Conservation (phyloP, 1,140 invertebrate genomes). For the Cydia splendana region DNA sequence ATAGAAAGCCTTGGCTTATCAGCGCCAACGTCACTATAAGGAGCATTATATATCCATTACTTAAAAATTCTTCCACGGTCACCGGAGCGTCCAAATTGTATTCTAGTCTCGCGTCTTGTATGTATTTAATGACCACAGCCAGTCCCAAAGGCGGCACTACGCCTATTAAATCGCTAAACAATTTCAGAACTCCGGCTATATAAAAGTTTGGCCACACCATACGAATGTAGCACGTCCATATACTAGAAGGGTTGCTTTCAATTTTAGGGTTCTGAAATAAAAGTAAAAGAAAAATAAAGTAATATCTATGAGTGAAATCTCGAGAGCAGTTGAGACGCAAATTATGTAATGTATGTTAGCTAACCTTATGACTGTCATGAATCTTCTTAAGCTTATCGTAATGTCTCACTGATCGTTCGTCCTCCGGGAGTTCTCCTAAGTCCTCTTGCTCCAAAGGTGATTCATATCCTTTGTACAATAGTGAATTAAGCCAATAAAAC, state of each 20-base stretch:
- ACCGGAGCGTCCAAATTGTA: conserved; percentile 48
- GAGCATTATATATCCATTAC: conserved; percentile 90
- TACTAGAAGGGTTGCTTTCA: conserved; percentile 41
- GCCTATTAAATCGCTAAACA: conserved; percentile 88
- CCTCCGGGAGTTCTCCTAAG: conserved; percentile 85
- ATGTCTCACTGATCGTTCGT: conserved; percentile 80
- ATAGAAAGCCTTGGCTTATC: conserved; percentile 88
- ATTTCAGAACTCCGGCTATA: conserved; percentile 86
- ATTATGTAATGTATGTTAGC: conserved; percentile 1
- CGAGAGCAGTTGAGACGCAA: neutral
- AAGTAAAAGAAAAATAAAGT: conserved; percentile 4
- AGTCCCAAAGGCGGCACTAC: conserved; percentile 89
- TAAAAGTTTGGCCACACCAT: conserved; percentile 87
- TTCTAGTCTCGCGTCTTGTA: conserved; percentile 59
- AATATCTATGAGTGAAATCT: neutral
- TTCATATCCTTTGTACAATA: conserved; percentile 84
- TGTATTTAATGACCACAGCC: conserved; percentile 86
- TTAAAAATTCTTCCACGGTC: conserved; percentile 81
- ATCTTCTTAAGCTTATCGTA: conserved; percentile 80
- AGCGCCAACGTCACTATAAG: conserved; percentile 86
- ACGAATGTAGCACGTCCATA: conserved; percentile 85
- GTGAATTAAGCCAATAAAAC: conserved; percentile 88
- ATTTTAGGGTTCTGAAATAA: conserved; percentile 52
- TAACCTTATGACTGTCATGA: conserved; percentile 77
- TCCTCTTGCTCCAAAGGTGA: conserved; percentile 84